Percentiles rank a stretch among this genome's conserved stretches.
Conservation (phyloP, 1,140 invertebrate species). For the Colletes latitarsis region DNA sequence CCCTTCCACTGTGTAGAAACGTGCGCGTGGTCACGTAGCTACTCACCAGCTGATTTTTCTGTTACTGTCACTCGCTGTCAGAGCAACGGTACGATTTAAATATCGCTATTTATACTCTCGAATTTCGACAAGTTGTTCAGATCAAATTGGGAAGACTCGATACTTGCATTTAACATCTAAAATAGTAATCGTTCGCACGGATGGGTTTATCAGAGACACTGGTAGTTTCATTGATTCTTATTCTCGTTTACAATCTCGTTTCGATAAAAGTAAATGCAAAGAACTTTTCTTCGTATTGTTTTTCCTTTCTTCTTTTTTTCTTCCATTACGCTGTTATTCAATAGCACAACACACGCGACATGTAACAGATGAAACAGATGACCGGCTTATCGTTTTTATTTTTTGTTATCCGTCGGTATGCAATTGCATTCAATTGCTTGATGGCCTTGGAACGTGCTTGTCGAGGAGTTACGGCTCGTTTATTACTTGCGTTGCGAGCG, state of each 20-base stretch:
- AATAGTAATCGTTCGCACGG: too few relatives aligned
- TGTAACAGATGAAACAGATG: not conserved
- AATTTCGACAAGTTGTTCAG: not conserved
- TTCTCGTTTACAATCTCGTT: too few relatives aligned
- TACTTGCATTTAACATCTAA: too few relatives aligned
- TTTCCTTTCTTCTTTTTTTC: not conserved
- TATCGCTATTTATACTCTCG: not conserved
- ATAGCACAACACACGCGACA: not conserved
- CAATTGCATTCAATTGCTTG: conserved; percentile 28
- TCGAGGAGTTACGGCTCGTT: conserved; percentile 5
- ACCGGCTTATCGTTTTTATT: not conserved
- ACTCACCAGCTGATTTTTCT: not conserved
- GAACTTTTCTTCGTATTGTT: not conserved
- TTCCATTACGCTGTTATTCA: not conserved
- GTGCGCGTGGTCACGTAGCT: conserved; percentile 15
- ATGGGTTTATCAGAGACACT: too few relatives aligned
- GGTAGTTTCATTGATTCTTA: too few relatives aligned
- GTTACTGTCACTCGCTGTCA: not conserved
- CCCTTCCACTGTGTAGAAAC: not conserved
- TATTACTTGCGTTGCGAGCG: not conserved
- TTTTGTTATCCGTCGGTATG: not conserved
- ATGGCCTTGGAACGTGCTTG: conserved; percentile 1
- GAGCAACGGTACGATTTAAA: not conserved
- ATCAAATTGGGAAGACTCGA: too few relatives aligned
- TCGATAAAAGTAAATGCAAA: not conserved